Percentiles rank a stretch among this genome's conserved stretches.
These are phyloP conservation scores for Rhodeus uyekii DNA, from an alignment of 2,797 vertebrate genomes.

Conservation along the genomic window DNA sequence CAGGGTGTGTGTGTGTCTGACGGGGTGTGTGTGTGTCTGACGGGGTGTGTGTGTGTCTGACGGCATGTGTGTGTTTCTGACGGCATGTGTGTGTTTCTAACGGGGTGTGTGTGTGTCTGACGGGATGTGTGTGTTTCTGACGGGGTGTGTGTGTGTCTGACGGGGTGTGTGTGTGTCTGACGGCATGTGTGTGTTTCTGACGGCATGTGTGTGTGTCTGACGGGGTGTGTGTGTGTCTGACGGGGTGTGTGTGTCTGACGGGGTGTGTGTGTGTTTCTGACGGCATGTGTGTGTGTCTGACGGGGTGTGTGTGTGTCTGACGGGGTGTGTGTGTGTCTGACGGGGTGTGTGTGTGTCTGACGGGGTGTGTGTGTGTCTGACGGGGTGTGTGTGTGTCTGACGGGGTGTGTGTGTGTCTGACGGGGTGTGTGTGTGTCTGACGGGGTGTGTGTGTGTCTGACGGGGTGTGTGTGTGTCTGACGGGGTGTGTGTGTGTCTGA, in stretches of 20 bases:
- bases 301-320: too few relatives aligned
- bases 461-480: conserved; percentile 27
- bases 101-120: conserved; percentile 27
- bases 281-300: conserved; percentile 26
- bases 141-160: background rate
- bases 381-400: background rate
- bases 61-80: too few relatives aligned
- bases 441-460: background rate
- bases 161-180: conserved; percentile 27
- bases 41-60: conserved; percentile 27
- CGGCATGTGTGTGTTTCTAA: background rate
- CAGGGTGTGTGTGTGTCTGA: too few relatives aligned
- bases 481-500: too few relatives aligned
- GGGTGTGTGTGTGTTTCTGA: background rate
- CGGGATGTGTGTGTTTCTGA: too few relatives aligned
- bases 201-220: background rate
- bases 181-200: too few relatives aligned
- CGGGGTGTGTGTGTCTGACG: background rate
- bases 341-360: conserved; percentile 27
- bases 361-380: too few relatives aligned
- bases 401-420: conserved; percentile 27
- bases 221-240: conserved; percentile 27
- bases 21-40: background rate
- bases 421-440: too few relatives aligned
- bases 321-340: background rate